Percentiles rank a stretch among this genome's conserved stretches.
phyloP scores from a whole-genome alignment of 2,797 vertebrate species.

The Sarcophilus harrisii region DNA sequence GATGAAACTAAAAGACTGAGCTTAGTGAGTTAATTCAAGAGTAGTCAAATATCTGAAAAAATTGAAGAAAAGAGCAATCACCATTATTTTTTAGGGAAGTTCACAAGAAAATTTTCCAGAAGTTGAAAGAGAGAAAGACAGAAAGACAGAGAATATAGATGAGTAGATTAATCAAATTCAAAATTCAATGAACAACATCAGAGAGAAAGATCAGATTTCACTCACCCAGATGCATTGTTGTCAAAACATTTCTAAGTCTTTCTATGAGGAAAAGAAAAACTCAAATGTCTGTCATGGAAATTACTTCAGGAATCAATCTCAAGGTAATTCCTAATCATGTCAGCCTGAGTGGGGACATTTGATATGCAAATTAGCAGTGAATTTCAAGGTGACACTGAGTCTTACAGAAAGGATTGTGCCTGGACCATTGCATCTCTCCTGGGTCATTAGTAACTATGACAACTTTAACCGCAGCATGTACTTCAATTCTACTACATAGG shows the following conservation, averaged over 20 bases:
- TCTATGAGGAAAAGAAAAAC: not conserved
- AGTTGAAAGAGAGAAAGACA: fast-evolving
- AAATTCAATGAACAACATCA: not conserved
- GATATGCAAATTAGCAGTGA: not conserved
- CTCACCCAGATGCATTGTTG: not conserved
- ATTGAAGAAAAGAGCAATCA: not conserved
- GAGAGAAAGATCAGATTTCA: not conserved
- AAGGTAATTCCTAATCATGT: not conserved
- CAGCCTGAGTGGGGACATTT: not conserved
- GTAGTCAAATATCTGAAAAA: not conserved
- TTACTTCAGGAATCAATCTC: not conserved
- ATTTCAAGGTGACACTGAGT: not conserved
- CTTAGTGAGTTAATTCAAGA: not conserved
- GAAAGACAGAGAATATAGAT: not conserved
- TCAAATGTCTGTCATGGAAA: not conserved
- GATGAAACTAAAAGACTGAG: not conserved
- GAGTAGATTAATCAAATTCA: not conserved
- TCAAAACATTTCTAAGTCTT: not conserved
- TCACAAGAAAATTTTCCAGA: not conserved
- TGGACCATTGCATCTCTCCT: not conserved
- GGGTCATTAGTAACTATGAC: not conserved
- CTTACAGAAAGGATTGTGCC: not conserved
- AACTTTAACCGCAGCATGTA: not conserved
- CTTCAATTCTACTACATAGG: not conserved
- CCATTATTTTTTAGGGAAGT: not conserved